Percentiles rank a stretch among this genome's conserved stretches.
These are phyloP conservation scores for Wasmannia auropunctata DNA, from an alignment of 1,140 invertebrate genomes.

Conservation along the genomic window DNA sequence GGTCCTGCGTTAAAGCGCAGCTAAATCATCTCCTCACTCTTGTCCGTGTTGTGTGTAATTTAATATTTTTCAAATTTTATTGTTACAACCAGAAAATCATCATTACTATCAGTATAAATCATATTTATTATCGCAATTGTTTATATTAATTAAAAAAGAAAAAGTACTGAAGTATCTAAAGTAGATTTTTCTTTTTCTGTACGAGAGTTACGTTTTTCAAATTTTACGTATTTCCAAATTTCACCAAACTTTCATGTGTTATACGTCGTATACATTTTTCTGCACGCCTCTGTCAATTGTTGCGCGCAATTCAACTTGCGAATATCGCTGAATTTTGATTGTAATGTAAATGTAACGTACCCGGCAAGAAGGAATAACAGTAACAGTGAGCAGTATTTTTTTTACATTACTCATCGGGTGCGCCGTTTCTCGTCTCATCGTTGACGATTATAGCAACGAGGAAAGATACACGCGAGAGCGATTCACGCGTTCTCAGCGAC, in stretches of 20 bases:
- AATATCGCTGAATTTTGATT: not conserved
- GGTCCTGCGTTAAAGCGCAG: not conserved
- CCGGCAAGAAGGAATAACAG: not conserved
- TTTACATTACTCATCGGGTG: not conserved
- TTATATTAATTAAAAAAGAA: not conserved
- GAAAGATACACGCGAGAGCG: constrained; percentile 47
- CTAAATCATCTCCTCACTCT: not conserved
- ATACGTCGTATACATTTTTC: not conserved
- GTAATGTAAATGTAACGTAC: not conserved
- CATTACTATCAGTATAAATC: not conserved
- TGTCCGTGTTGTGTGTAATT: not conserved
- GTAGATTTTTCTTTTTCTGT: no score
- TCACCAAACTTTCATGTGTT: not conserved
- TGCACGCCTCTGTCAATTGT: not conserved
- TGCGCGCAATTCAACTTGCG: not conserved
- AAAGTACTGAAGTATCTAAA: no score
- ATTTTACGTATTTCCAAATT: not conserved
- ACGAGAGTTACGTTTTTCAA: not conserved
- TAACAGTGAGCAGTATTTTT: not conserved
- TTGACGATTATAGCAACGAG: constrained; percentile 23
- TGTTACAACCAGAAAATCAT: no score
- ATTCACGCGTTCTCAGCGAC: constrained; percentile 18
- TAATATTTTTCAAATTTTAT: not conserved
- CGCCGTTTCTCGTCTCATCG: not conserved
- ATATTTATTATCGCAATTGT: not conserved